Evolutionary conservation across 2,888 invertebrate genomes (phyloP), one percentile per base, ranked within the genome.

Genomic region (Mylabris sibirica): DNA sequence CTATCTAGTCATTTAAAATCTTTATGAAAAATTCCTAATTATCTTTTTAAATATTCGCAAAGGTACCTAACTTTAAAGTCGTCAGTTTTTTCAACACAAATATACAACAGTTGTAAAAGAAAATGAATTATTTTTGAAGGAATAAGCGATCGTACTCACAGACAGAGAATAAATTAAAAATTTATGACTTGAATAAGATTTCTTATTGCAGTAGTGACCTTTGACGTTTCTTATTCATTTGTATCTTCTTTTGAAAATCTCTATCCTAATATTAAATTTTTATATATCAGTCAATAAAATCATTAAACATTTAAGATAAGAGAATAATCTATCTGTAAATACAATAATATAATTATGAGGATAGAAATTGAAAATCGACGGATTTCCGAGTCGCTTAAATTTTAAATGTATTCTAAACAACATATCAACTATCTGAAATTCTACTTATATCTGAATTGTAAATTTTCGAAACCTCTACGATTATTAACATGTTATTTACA

Each of bases 401-500:
- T 9, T 49, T 49, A 11, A 49, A 49, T 49, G 12, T 20, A 49
- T 20, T 11, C 20, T 9, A 20, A n/a, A 9, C 49, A 11, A 20
- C 20, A 57, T 66, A 62, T 62, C 8, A 35, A 20, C 60, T n/a
- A 30, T 9, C 34, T 38, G 64, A 66, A 53, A 63, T 41, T 53
- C 64, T 62, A 60, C 60, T n/a, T 53, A 63, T 53, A 71, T 71
- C 68, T 71, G 67, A 71, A 71, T 68, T 71, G 69, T 69, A 71
- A 71, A 71, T 71, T 69, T 66, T 66, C 60, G 59, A 66, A 53
- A 30, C 70, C 59, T 60, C 63, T 57, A 68, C 20, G 67, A 68
- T 63, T 67, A 70, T 70, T 68, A 70, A 68, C 70, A 65, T 65
- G 65, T 70, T 68, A 70, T 70, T 70, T 70, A 68, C 70, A 70